Evolutionary conservation across 2,113 vertebrate genomes (phyloP).

Genomic region (Eubucco bourcierii): DNA sequence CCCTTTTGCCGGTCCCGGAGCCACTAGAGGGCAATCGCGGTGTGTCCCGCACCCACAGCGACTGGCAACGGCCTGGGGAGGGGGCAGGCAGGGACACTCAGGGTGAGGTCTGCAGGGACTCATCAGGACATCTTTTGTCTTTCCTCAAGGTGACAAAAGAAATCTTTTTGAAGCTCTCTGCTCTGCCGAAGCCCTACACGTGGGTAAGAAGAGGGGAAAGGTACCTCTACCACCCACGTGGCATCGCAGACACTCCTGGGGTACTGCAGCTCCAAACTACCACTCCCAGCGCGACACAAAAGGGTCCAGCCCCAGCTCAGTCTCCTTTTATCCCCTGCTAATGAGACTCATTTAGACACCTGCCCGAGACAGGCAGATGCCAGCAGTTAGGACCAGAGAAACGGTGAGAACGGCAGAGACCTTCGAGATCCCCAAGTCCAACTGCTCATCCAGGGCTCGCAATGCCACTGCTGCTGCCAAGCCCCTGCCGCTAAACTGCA

Average conservation of each 20-base stretch:
- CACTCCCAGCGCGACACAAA: fast-evolving
- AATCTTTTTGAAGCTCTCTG: fast-evolving
- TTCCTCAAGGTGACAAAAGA: fast-evolving
- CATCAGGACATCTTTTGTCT: fast-evolving
- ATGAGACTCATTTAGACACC: background rate
- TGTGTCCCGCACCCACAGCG: background rate
- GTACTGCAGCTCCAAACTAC: fast-evolving
- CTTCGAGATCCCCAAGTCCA: too few relatives aligned
- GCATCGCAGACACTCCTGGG: fast-evolving
- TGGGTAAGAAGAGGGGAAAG: fast-evolving
- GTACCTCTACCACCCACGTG: background rate
- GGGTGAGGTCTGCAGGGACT: fast-evolving
- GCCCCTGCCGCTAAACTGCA: too few relatives aligned
- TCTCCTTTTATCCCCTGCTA: background rate
- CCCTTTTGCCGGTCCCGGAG: background rate
- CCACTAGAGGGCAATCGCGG: conserved; percentile 58
- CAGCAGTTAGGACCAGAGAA: background rate
- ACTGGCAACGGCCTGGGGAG: too few relatives aligned
- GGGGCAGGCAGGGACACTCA: background rate
- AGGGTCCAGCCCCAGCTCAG: fast-evolving
- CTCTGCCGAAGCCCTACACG: background rate
- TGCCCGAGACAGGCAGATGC: background rate
- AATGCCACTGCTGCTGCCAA: too few relatives aligned
- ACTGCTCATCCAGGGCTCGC: too few relatives aligned
- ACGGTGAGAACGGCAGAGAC: too few relatives aligned